phyloP scores from a whole-genome alignment of 2,797 vertebrate species.

The Neomorphus geoffroyi region DNA sequence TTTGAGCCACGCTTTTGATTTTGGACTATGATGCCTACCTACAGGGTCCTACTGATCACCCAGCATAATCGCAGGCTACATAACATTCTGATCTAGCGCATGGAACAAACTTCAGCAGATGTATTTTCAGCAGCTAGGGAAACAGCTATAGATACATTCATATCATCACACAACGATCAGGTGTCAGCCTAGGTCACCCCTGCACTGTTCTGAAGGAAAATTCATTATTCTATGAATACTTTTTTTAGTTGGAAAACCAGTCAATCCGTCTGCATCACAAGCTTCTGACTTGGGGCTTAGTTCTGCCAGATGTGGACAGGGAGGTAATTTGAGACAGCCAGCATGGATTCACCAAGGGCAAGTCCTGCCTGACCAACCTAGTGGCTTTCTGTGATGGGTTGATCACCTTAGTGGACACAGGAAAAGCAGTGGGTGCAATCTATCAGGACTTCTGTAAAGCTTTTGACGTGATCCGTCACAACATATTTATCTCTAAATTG shows the following conservation, averaged over 20 bases:
- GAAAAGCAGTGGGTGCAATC: too few species aligned
- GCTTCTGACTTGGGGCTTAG: neutral
- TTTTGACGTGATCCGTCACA: too few species aligned
- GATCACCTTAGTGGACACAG: too few species aligned
- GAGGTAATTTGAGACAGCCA: too few species aligned
- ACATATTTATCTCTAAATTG: too few species aligned
- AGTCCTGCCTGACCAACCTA: too few species aligned
- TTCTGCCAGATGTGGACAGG: rapidly evolving
- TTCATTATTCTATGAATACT: neutral
- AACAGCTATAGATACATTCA: neutral
- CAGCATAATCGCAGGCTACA: neutral
- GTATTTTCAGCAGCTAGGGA: neutral
- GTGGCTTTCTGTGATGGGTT: too few species aligned
- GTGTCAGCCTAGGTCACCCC: neutral
- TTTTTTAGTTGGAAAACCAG: neutral
- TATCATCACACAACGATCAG: neutral
- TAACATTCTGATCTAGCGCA: rapidly evolving
- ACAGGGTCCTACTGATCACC: neutral
- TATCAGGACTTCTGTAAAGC: too few species aligned
- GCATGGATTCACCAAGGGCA: too few species aligned
- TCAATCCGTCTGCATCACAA: neutral
- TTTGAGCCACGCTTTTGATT: neutral
- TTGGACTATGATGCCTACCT: neutral
- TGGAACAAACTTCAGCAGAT: neutral
- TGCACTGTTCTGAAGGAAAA: neutral